Conservation (phyloP, 2,888 invertebrate genomes). For the Conomelus anceps region DNA sequence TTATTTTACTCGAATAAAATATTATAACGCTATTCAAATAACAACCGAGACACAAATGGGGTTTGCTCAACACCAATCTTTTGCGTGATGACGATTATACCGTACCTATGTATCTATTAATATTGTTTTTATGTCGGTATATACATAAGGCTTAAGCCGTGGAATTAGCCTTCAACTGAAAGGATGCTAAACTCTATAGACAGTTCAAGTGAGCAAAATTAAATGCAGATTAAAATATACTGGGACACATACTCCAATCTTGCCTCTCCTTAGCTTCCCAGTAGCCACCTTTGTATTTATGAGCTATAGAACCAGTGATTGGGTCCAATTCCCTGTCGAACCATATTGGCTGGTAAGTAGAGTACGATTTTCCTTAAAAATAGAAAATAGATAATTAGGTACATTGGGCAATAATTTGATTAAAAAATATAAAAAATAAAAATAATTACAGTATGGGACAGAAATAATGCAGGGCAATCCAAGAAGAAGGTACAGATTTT, state of each 20-base stretch:
- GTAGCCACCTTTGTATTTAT: constrained; percentile 81
- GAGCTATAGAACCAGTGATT: constrained; percentile 54
- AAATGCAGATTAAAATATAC: constrained; percentile 62
- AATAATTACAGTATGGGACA: no score
- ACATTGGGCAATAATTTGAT: background rate
- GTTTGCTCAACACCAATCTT: background rate
- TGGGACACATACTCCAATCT: constrained; percentile 87
- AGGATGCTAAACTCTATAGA: background rate
- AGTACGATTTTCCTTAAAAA: constrained; percentile 56
- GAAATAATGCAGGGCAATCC: no score
- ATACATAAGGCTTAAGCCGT: background rate
- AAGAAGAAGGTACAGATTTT: no score
- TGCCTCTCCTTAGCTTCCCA: constrained; percentile 85
- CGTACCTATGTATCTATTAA: background rate
- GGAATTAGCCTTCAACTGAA: background rate
- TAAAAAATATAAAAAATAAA: no score
- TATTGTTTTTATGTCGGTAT: background rate
- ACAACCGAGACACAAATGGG: background rate
- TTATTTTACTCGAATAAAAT: background rate
- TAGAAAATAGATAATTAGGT: no score
- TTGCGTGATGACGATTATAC: background rate
- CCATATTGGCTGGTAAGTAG: constrained; percentile 78
- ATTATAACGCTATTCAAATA: background rate
- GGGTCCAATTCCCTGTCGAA: constrained; percentile 75
- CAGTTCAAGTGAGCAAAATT: background rate